These are phyloP conservation scores for Alligator sinensis DNA, from an alignment of 2,113 vertebrate species.

Conservation along the genomic window DNA sequence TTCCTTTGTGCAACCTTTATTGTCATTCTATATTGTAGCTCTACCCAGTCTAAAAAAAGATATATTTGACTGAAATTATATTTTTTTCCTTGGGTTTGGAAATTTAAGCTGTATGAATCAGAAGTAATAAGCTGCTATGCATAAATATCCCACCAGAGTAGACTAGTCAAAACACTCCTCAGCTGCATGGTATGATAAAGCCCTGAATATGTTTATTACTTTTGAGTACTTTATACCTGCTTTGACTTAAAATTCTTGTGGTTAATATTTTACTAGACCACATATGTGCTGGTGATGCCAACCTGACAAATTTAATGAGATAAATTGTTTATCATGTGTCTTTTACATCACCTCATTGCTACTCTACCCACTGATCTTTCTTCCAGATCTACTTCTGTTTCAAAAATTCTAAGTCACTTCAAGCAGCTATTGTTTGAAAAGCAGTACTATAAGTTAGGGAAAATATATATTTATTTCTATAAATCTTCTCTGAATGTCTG, in stretches of 20 bases:
- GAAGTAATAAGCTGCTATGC: neutral
- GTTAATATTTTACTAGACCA: neutral
- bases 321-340: neutral
- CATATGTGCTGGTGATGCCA: neutral
- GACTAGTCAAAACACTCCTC: neutral
- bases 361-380: neutral
- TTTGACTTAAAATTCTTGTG: neutral
- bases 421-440: neutral
- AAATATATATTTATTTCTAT: no score
- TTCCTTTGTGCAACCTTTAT: neutral
- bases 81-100: neutral
- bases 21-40: neutral
- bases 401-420: neutral
- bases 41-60: neutral
- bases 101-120: conserved; percentile 1
- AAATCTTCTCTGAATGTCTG: neutral
- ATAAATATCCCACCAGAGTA: neutral
- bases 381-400: neutral
- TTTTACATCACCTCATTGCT: neutral
- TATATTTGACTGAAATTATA: neutral
- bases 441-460: neutral
- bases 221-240: neutral
- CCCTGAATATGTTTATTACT: neutral
- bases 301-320: neutral
- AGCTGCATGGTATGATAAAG: neutral